Conservation (phyloP, 1,140 invertebrate species). For the Anagrus nilaparvatae region DNA sequence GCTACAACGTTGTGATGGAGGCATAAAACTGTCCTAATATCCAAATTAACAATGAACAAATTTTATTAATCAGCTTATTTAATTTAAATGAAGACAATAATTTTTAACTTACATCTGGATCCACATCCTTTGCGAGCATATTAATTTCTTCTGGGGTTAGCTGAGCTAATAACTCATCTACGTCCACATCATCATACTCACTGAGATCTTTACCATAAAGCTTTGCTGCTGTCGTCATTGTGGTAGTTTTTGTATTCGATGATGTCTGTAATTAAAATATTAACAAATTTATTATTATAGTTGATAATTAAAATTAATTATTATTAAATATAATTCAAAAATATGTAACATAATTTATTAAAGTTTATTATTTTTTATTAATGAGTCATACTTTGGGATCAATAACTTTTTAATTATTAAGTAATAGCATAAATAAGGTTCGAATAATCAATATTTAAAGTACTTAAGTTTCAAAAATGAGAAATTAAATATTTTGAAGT, state of each 20-base stretch:
- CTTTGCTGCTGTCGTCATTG: constrained; percentile 79
- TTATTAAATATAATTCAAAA: background rate
- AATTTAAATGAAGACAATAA: background rate
- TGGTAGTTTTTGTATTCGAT: constrained; percentile 73
- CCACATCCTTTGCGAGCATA: constrained; percentile 95
- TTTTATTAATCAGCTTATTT: background rate
- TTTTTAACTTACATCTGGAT: constrained; percentile 86
- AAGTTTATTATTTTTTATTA: too few species aligned
- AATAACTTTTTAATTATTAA: too few species aligned
- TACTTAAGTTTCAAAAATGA: too few species aligned
- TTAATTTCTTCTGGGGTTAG: constrained; percentile 93
- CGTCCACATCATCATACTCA: constrained; percentile 91
- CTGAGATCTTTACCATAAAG: constrained; percentile 87
- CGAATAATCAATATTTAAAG: too few species aligned
- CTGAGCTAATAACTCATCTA: constrained; percentile 90
- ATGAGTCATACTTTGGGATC: too few species aligned
- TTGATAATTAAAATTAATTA: background rate
- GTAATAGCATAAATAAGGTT: too few species aligned
- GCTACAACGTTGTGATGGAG: constrained; percentile 88
- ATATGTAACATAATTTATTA: background rate
- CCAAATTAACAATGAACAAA: constrained; percentile 7
- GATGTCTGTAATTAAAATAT: constrained; percentile 62
- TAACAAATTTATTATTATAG: background rate
- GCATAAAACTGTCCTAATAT: constrained; percentile 88
- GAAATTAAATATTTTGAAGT: too few species aligned